phyloP scores from a whole-genome alignment of 2,888 invertebrate genomes.

The Marasmarcha lunaedactyla region DNA sequence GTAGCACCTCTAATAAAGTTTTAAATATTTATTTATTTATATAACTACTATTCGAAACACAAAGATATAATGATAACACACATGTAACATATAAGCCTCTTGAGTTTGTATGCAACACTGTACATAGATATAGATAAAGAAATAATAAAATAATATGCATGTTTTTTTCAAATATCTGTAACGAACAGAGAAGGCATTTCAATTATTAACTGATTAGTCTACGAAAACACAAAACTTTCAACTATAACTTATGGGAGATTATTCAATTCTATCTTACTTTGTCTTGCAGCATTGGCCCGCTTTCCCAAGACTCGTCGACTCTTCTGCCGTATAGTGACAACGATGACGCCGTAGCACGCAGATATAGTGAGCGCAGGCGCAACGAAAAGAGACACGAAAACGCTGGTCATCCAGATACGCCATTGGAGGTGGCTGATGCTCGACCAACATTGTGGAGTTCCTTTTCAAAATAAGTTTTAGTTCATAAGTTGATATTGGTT shows the following conservation, averaged over 20 bases:
- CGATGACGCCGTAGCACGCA: slow-evolving; percentile 91
- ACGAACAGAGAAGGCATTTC: too few species aligned
- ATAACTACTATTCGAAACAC: too few species aligned
- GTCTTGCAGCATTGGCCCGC: slow-evolving; percentile 41
- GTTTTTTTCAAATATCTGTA: too few species aligned
- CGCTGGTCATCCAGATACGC: slow-evolving; percentile 90
- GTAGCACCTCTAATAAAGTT: too few species aligned
- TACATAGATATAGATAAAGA: too few species aligned
- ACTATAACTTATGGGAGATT: background rate
- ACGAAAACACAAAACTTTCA: background rate
- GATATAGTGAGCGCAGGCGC: slow-evolving; percentile 90
- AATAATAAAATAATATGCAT: too few species aligned
- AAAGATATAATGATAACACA: too few species aligned
- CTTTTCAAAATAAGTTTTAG: slow-evolving; percentile 27
- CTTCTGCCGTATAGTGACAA: slow-evolving; percentile 91
- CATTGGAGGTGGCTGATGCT: slow-evolving; percentile 80
- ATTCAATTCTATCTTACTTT: slow-evolving; percentile 34
- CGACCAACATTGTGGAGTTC: slow-evolving; percentile 88
- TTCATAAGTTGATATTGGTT: background rate
- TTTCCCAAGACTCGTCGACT: slow-evolving; percentile 70
- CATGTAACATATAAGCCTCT: too few species aligned
- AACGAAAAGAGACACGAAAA: slow-evolving; percentile 84
- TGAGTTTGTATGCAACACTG: too few species aligned
- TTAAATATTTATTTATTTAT: too few species aligned
- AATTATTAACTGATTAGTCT: too few species aligned